Base-by-base conservation (phyloP, 2,888 invertebrate genomes). In the Nyleta sp. region DNA sequence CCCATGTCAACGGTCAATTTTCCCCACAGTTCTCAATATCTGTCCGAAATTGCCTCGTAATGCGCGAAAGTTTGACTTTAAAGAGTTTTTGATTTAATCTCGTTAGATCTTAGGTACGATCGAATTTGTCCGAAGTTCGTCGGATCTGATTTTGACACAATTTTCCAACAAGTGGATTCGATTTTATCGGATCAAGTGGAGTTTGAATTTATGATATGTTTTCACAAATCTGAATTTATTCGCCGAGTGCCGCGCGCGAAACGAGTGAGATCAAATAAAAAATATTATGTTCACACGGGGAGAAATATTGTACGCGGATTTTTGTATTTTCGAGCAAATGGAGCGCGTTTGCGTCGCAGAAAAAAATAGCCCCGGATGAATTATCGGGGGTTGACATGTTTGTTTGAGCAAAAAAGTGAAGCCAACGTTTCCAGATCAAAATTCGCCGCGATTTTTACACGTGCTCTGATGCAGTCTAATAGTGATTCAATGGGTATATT, bases 191-290 rank as follows among this genome's bases (percentile, higher is more conserved):
- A 76, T 76, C 70, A 70, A 76, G 75, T 64, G 57, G 64, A 76
- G 75, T 64, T 70, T 64, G 75, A 76, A 76, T 76, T 76, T 76
- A 76, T 76, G 75, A 76, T 76, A 76, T 76, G 75, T 76, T 70
- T 62, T 76, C 75, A 50, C 57, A 70, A 70, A 76, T 70, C 62
- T 70, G 75, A 76, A 76, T 76, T 70, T 76, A 64, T 57, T 70
- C 57, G 33, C 50, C 5, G 50, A 57, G 24, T 20, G 33, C 40
- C 11, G 28, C 31, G 28, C 52, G 22, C 31, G 38, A 70, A 50
- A 20, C 42, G 64, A 59, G 48, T 13, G 31, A 71, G 70, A 76
- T 76, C 70, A 59, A 76, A 76, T 76, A 71, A 75, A 74, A 75
- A 75, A 75, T 68, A 68, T 75, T 68, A 75, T 68, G 53, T 68